Base-by-base conservation (phyloP, 2,888 invertebrate genomes). In the Crepidodera aurea region DNA sequence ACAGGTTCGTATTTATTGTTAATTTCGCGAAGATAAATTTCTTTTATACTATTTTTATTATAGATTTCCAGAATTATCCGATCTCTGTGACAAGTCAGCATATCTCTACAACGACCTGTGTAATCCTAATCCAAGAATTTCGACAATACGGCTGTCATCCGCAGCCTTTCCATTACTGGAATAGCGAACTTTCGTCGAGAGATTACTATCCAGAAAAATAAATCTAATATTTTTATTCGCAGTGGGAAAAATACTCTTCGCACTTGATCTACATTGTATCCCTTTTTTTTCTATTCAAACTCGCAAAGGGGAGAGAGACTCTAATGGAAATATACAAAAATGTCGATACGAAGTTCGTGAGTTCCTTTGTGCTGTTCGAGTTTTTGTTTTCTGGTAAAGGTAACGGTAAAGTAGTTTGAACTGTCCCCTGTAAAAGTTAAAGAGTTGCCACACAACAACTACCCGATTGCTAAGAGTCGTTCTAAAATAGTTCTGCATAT, bases 311-410 rank as follows among this genome's bases (percentile, higher is more conserved):
- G 34, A 46, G 27, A 46, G 27, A 37, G 12, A 29, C 27, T 44
- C 46, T 56, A 46, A 56, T 56, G 46, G 44, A 56, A 46, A 56
- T 46, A 56, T 34, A 46, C 56, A 19, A 44, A 46, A 46, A 32
- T 10, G 32, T 46, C 34, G 15, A 56, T 56, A 46, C 34, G 22
- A 12, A 18, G 40, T 25, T 54, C 42, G 5, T 37, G n/a, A 22
- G 39, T 10, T n/a, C 6, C 12, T 2, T 12, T 16, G 39, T 16
- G 39, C 16, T 19, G 6, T 16, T 10, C n/a, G 4, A 18, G 10
- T 29, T 29, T 18, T 10, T 8, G 16, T 42, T 42, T 42, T 42
- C 39, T n/a, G n/a, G n/a, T 25, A 44, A 44, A 22, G 44, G 44
- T 22, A 44, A 44, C 44, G 44, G 22, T 2, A 13, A 44, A 19